Percentiles rank a stretch among this genome's conserved stretches.
Evolutionary conservation across 2,797 vertebrate species (phyloP).

Genomic region (Microtus agrestis): DNA sequence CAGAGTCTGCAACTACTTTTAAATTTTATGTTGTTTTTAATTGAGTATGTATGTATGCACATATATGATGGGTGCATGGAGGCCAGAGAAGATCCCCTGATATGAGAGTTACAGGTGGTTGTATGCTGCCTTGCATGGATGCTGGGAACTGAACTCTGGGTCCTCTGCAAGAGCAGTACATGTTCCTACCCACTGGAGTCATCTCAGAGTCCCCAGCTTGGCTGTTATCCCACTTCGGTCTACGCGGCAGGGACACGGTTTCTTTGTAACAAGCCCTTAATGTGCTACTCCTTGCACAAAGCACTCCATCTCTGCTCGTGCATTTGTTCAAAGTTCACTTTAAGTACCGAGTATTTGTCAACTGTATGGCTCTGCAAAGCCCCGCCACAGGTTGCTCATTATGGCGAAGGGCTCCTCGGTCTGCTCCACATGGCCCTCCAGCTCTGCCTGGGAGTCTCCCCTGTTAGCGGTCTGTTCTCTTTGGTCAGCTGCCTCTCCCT

Average conservation of each 20-base stretch:
- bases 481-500: conserved; percentile 59
- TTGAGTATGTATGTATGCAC: background rate
- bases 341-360: conserved; percentile 68
- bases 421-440: background rate
- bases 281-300: conserved; percentile 41
- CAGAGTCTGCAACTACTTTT: background rate
- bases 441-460: conserved; percentile 22
- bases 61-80: background rate
- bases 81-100: background rate
- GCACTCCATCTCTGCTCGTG: conserved; percentile 54
- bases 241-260: background rate
- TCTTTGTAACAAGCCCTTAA: background rate
- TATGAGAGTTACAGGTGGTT: background rate
- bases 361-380: conserved; percentile 37
- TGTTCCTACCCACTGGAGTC: background rate
- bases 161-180: background rate
- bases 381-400: conserved; percentile 46
- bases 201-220: background rate
- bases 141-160: background rate
- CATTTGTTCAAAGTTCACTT: conserved; percentile 73
- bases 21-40: background rate
- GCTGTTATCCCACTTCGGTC: background rate
- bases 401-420: background rate
- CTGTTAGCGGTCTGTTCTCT: background rate
- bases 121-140: background rate